phyloP scores from a whole-genome alignment of 2,888 invertebrate genomes.

The Scelioninae gen. 1 region DNA sequence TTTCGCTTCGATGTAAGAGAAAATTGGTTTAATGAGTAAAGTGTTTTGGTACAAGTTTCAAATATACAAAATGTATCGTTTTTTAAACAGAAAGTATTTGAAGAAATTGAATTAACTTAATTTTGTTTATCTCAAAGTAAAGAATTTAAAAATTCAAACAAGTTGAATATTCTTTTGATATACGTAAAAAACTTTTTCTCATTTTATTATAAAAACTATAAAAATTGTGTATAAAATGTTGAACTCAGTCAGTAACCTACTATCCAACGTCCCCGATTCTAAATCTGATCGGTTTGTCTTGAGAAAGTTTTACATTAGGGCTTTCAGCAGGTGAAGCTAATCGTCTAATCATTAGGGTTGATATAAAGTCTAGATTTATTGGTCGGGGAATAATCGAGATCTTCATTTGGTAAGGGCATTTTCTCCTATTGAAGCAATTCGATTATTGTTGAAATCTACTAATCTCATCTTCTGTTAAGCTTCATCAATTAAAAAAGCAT shows the following conservation, averaged over 20 bases:
- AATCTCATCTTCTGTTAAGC: slow-evolving; percentile 9
- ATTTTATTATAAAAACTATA: too few relatives aligned
- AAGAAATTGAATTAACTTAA: too few relatives aligned
- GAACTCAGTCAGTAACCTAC: not conserved
- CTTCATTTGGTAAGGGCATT: not conserved
- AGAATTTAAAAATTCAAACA: too few relatives aligned
- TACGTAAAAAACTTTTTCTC: too few relatives aligned
- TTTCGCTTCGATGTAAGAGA: not conserved
- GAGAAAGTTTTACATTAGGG: slow-evolving; percentile 36
- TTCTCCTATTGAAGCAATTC: slow-evolving; percentile 7
- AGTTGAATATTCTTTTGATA: too few relatives aligned
- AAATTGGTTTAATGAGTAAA: not conserved
- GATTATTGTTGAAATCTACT: slow-evolving; percentile 6
- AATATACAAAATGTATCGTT: too few relatives aligned
- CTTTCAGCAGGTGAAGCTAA: slow-evolving; percentile 24
- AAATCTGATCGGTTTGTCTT: slow-evolving; percentile 12
- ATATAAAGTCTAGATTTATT: slow-evolving; percentile 23
- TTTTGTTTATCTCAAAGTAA: too few relatives aligned
- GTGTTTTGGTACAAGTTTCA: too few relatives aligned
- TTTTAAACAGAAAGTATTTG: too few relatives aligned
- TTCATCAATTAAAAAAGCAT: not conserved
- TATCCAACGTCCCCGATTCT: not conserved
- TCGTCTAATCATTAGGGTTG: slow-evolving; percentile 26
- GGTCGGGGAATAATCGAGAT: slow-evolving; percentile 1
- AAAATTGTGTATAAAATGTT: too few relatives aligned